Conservation (phyloP, 2,888 invertebrate genomes). For the Lasioglossum zephyrum region DNA sequence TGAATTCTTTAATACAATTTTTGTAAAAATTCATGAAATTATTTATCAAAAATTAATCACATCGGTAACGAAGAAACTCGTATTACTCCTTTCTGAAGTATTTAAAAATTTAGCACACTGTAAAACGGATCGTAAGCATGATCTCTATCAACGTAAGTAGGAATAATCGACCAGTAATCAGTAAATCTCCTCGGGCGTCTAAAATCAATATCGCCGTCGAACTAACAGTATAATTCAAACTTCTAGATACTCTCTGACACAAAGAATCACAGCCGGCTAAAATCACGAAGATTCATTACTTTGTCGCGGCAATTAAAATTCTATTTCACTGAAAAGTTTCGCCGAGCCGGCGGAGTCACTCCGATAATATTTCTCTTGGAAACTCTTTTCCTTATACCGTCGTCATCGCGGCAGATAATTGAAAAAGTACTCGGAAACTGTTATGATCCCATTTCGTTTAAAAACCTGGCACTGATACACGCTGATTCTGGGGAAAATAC, state of each 20-base stretch:
- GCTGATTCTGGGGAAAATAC: constrained; percentile 25
- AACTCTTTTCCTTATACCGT: not conserved
- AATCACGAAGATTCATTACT: constrained; percentile 7
- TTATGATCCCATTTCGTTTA: constrained; percentile 22
- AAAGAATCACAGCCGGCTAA: not conserved
- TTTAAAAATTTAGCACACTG: not conserved
- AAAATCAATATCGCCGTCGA: not conserved
- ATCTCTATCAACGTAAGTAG: not conserved
- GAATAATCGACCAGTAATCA: not conserved
- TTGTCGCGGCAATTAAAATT: constrained; percentile 8
- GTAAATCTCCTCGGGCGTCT: not conserved
- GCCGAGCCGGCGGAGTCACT: not conserved
- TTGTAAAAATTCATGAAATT: not conserved
- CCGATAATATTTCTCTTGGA: not conserved
- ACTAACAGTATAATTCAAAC: not conserved
- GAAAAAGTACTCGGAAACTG: constrained; percentile 13
- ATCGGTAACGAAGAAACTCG: no score
- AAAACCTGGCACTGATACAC: constrained; percentile 31
- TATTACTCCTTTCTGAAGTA: no score
- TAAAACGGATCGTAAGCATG: not conserved
- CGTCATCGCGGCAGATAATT: not conserved
- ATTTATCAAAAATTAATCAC: not conserved
- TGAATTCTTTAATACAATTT: not conserved
- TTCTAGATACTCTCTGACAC: not conserved
- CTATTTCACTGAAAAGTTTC: constrained; percentile 2